Evolutionary conservation across 2,113 vertebrate species (phyloP), one percentile per base, ranked within the genome.

Genomic region (Uropsilus gracilis): DNA sequence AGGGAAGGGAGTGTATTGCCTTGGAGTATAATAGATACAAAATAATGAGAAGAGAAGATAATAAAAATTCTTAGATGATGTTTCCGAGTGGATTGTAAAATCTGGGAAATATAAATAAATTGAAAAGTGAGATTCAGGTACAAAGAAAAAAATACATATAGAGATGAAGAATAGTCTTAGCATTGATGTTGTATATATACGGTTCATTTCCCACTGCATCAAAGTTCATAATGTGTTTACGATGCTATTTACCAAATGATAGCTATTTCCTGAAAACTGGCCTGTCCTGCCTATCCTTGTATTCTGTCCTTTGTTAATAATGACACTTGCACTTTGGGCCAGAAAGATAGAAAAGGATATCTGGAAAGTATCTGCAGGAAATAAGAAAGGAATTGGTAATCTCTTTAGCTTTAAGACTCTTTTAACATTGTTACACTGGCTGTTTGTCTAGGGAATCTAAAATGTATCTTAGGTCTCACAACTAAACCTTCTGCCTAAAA

Each of bases 191-290:
- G 87, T 95, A 48, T 94, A 86, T 98, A 72, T 90, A 75, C 95
- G 98, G 96, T 95, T 98, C 98, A 98, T 98, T 98, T 98, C 97
- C 97, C 97, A 48, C 94, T 96, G 92, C 98, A 98, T 98, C 97
- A 96, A 97, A 97, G 97, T 98, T 97, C 97, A 96, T 98, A 95
- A 98, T 98, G 96, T 97, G 97, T 98, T 98, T 98, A 97, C 98
- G 98, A 97, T 96, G 89, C 94, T 97, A 94, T 98, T 98, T 98
- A 94, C 98, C 97, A 98, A 98, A 98, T 98, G 97, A 98, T 96
- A 98, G 97, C 98, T 98, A 98, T 98, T 98, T 98, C 97, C 97
- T 97, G 96, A 98, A 97, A 98, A 97, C 94, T 97, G 59, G 96
- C 97, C 97, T 98, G 97, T 6, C 13, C 92, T 95, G 94, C 89